Evolutionary conservation across 2,113 vertebrate genomes (phyloP).

Genomic region (Prionailurus bengalensis): DNA sequence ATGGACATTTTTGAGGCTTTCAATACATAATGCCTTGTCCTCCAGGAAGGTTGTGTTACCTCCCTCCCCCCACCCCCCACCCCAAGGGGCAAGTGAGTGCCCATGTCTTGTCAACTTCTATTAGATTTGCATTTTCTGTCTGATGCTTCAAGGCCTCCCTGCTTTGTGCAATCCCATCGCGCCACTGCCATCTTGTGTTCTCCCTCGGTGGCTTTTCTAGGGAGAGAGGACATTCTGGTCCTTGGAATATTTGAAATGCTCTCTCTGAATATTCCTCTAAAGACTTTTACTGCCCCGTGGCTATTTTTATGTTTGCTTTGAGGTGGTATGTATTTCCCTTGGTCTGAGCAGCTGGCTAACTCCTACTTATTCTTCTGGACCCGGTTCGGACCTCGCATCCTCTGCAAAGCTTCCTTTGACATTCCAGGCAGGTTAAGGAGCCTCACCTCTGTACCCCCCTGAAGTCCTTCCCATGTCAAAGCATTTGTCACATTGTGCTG

Average conservation of each 20-base stretch:
- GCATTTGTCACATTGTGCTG: not conserved
- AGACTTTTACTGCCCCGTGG: not conserved
- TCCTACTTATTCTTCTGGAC: not conserved
- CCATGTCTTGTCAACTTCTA: not conserved
- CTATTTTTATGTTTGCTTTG: not conserved
- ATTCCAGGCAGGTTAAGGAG: not conserved
- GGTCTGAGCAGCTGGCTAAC: not conserved
- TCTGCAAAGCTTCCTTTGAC: not conserved
- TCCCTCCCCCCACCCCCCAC: fast-evolving
- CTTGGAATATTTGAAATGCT: not conserved
- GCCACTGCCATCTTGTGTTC: conserved; percentile 56
- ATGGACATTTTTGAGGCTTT: not conserved
- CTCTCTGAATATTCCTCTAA: not conserved
- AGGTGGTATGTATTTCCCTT: not conserved
- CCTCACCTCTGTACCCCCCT: not conserved
- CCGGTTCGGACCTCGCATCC: not conserved
- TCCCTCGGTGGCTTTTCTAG: conserved; percentile 22
- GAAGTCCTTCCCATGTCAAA: not conserved
- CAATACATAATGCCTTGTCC: not conserved
- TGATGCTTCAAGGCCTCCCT: not conserved
- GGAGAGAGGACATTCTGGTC: not conserved
- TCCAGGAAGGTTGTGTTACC: not conserved
- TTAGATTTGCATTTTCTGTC: not conserved
- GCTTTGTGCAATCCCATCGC: not conserved
- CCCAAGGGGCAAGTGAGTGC: not conserved